Percentiles rank a stretch among this genome's conserved stretches.
Evolutionary conservation across 2,888 invertebrate genomes (phyloP).

Genomic region (Drosophila sordidula): DNA sequence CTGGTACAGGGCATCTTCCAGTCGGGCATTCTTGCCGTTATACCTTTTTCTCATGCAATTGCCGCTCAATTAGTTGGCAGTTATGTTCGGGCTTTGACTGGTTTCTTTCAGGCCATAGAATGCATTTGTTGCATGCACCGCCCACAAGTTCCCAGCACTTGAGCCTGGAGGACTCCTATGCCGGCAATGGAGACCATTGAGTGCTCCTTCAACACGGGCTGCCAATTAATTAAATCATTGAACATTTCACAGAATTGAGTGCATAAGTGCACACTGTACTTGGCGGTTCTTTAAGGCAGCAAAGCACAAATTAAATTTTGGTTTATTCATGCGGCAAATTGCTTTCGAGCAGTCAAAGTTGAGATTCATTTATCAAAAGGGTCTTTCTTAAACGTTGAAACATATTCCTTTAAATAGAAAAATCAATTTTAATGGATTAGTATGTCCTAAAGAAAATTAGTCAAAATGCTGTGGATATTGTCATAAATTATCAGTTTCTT

Average conservation of each 20-base stretch:
- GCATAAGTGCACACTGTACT: slow-evolving; percentile 24
- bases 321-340: slow-evolving; percentile 3
- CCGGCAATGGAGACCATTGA: slow-evolving; percentile 32
- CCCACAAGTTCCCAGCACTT: slow-evolving; percentile 19
- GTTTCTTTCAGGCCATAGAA: slow-evolving; percentile 36
- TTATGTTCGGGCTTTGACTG: slow-evolving; percentile 32
- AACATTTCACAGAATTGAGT: slow-evolving; percentile 58
- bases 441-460: too few relatives aligned
- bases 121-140: slow-evolving; percentile 31
- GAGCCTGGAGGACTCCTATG: slow-evolving; percentile 23
- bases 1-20: not conserved
- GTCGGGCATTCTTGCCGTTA: not conserved
- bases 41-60: slow-evolving; percentile 36
- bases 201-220: slow-evolving; percentile 70
- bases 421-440: too few relatives aligned
- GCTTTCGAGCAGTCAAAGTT: not conserved
- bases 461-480: too few relatives aligned
- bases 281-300: slow-evolving; percentile 1
- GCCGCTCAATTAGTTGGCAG: slow-evolving; percentile 71
- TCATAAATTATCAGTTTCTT: too few relatives aligned
- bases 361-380: too few relatives aligned
- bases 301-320: slow-evolving; percentile 13
- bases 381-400: too few relatives aligned
- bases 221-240: slow-evolving; percentile 73
- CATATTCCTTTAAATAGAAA: too few relatives aligned